phyloP scores from a whole-genome alignment of 2,797 vertebrate species.

The Hyperoplus immaculatus region DNA sequence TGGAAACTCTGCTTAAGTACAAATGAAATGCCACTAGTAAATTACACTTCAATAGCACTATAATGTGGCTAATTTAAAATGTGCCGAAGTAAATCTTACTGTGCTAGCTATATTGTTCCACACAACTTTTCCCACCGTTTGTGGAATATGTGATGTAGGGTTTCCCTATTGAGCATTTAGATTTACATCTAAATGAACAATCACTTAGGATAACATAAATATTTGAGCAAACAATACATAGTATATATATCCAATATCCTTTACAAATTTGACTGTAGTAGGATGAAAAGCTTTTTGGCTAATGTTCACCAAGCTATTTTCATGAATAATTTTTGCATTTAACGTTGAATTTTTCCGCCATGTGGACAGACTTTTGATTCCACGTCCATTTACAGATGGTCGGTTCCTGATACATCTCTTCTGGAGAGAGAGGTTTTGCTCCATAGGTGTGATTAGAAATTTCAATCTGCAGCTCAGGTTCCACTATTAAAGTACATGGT shows the following conservation, averaged over 20 bases:
- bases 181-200: not conserved
- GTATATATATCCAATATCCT: too few relatives aligned
- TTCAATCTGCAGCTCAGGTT: not conserved
- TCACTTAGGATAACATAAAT: too few relatives aligned
- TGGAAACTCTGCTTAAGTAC: not conserved
- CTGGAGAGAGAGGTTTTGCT: not conserved
- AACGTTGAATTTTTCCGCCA: conserved; percentile 32
- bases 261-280: conserved; percentile 24
- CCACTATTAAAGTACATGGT: not conserved
- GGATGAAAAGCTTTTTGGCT: conserved; percentile 39
- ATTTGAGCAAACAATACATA: too few relatives aligned
- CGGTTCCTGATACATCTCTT: conserved; percentile 1
- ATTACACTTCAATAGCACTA: not conserved
- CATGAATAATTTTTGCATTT: conserved; percentile 37
- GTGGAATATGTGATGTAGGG: not conserved
- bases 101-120: not conserved
- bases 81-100: not conserved
- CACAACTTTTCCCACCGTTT: not conserved
- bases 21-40: not conserved
- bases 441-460: not conserved
- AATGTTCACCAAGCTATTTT: conserved; percentile 34
- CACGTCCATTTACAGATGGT: conserved; percentile 4
- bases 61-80: not conserved
- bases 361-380: conserved; percentile 15
- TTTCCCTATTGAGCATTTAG: not conserved